These are phyloP conservation scores for Rhopalosiphum nymphaeae DNA, from an alignment of 2,888 invertebrate species.

Conservation along the genomic window DNA sequence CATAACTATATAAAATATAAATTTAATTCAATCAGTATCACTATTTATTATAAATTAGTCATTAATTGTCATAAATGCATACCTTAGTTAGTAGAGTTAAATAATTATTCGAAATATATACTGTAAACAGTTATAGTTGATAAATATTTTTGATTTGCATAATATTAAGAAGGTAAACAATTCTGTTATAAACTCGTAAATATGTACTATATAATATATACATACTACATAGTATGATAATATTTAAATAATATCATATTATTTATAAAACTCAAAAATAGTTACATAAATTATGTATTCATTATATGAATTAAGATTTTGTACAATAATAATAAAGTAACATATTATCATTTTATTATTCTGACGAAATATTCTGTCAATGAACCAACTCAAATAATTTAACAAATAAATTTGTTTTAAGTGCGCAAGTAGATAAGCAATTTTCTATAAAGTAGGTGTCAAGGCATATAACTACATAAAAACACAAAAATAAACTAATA, in stretches of 20 bases:
- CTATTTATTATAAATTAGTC: neutral
- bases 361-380: neutral
- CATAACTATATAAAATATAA: neutral
- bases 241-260: neutral
- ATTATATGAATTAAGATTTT: too few species aligned
- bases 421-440: neutral
- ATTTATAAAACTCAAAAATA: constrained; percentile 1
- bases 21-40: neutral
- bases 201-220: neutral
- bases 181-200: too few species aligned
- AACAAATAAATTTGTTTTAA: neutral
- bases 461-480: neutral
- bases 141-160: neutral
- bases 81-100: neutral
- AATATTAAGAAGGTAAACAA: neutral
- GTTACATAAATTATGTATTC: neutral
- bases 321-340: too few species aligned
- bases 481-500: neutral
- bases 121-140: neutral
- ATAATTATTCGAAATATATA: neutral
- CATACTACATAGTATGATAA: neutral
- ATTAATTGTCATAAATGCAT: neutral
- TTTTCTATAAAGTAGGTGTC: neutral
- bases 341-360: neutral
- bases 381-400: neutral